phyloP scores from a whole-genome alignment of 2,888 invertebrate genomes.

The Cantharis nigra region DNA sequence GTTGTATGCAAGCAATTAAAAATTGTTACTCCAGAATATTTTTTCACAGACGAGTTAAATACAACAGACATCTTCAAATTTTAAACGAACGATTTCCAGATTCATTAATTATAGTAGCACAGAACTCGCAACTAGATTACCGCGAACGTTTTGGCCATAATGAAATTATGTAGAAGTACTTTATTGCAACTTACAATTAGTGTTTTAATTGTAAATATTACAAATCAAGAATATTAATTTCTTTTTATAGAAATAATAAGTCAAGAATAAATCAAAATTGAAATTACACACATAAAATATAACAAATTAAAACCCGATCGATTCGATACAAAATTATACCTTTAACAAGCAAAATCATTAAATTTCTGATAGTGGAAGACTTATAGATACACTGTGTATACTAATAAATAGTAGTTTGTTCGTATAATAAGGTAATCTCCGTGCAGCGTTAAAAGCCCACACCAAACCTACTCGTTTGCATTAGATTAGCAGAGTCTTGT shows the following conservation, averaged over 20 bases:
- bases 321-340: background rate
- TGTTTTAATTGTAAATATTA: background rate
- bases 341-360: background rate
- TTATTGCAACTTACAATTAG: background rate
- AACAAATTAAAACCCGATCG: background rate
- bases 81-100: background rate
- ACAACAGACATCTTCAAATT: background rate
- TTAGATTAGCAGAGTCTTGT: constrained; percentile 26
- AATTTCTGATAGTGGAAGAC: background rate
- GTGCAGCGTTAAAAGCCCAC: constrained; percentile 29
- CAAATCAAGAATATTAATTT: background rate
- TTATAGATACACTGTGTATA: background rate
- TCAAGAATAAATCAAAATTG: background rate
- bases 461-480: constrained; percentile 26
- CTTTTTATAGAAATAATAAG: background rate
- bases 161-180: background rate
- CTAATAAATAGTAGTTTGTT: constrained; percentile 27
- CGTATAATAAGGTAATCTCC: constrained; percentile 28
- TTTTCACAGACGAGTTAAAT: background rate
- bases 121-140: background rate
- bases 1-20: background rate
- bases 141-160: background rate
- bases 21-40: background rate
- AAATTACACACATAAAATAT: background rate
- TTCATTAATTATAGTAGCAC: background rate